Base-by-base conservation (phyloP, 2,888 invertebrate genomes). In the Meliscaeva auricollis region DNA sequence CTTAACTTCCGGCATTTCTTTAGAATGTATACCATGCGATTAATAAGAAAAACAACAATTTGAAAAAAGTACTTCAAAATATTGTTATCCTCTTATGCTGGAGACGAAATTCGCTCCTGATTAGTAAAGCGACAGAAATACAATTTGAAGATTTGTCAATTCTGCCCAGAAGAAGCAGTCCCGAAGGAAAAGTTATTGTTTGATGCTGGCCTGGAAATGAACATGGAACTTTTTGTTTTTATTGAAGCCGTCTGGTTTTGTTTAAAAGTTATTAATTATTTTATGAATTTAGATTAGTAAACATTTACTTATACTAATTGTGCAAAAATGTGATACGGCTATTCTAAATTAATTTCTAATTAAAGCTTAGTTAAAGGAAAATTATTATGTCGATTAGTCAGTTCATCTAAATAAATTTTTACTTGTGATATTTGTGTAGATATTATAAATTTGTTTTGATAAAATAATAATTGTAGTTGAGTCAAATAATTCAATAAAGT, bases 151-250 rank as follows among this genome's bases (percentile, higher is more conserved):
- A 52, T 52, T 52, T 52, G 26, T 30, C 13, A 52, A 3, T 52
- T 52, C 26, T 30, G 3, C 26, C 8, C n/a, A 7, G 2, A 30
- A 15, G n/a, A 52, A 26, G n/a, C 50, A 13, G 41, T 11, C 15
- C n/a, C 54, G 15, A 54, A 15, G 30, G 54, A 54, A 30, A 30
- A 54, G 9, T 9, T 15, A 54, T 54, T 52, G n/a, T 15, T 54
- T 30, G 15, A 32, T 54, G 54, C 54, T 54, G 52, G 30, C 52
- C 52, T 54, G 52, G 52, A 54, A 54, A 22, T 52, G 52, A 52
- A 52, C 26, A 8, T 52, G 26, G 7, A 52, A 26, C 13, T 8
- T 15, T 32, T 32, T 1, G 9, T 30, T 54, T n/a, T n/a, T n/a
- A n/a, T n/a, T n/a, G n/a, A 32, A 32, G 30, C 9, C 15, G 30